Percentiles rank a stretch among this genome's conserved stretches.
phyloP scores from a whole-genome alignment of 2,113 vertebrate species.

The Myotis brandtii region DNA sequence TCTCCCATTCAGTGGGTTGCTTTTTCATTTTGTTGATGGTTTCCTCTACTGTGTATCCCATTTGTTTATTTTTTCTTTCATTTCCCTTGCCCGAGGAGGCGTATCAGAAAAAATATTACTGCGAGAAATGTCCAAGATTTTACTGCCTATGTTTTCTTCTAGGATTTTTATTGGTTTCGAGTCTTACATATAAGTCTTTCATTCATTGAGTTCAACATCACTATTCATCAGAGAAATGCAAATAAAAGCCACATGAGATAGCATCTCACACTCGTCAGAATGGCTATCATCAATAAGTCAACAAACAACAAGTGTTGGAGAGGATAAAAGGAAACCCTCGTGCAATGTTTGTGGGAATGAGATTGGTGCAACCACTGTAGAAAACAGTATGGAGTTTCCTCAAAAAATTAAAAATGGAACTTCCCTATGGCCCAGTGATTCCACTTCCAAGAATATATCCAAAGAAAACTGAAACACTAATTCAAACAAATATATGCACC shows the following conservation, averaged over 20 bases:
- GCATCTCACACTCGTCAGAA: background rate
- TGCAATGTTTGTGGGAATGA: background rate
- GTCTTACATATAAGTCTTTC: background rate
- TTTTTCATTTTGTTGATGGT: background rate
- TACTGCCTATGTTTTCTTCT: background rate
- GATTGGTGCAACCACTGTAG: background rate
- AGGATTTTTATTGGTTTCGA: background rate
- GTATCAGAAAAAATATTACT: background rate
- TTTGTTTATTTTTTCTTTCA: background rate
- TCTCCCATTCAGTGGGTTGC: background rate
- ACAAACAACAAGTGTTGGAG: background rate
- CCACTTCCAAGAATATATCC: background rate
- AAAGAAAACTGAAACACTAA: background rate
- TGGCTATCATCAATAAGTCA: background rate
- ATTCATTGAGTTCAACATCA: background rate
- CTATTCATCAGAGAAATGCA: background rate
- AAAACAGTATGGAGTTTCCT: background rate
- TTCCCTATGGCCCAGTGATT: background rate
- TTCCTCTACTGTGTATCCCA: background rate
- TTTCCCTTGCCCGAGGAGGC: background rate
- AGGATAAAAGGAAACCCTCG: background rate
- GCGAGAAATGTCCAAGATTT: background rate
- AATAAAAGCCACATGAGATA: background rate
- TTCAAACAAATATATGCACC: background rate
- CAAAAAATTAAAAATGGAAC: background rate